Evolutionary conservation across 64 coral and sea anemone genomes (phyloP).

Genomic region (Montipora cactus): DNA sequence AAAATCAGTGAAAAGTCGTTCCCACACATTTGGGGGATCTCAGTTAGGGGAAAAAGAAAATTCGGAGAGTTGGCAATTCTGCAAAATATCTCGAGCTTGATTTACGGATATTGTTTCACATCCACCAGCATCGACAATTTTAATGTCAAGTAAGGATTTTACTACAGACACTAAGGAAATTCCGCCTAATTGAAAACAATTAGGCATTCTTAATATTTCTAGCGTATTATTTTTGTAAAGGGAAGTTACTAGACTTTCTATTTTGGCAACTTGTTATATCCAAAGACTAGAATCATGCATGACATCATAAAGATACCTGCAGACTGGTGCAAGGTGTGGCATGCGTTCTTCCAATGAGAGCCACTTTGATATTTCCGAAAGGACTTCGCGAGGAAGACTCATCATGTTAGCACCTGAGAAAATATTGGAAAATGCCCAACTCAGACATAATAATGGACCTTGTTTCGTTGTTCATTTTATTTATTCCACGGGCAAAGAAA

Average conservation of each 20-base stretch:
- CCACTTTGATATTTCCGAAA: no score
- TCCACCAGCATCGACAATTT: conserved; percentile 59
- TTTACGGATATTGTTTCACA: conserved; percentile 51
- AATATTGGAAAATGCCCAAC: no score
- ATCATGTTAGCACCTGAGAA: no score
- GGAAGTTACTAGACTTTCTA: conserved; percentile 64
- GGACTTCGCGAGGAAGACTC: no score
- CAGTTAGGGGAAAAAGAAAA: conserved; percentile 35
- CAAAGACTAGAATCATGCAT: no score
- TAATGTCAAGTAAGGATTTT: conserved; percentile 67
- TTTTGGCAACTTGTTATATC: conserved; percentile 68
- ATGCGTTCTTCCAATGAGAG: no score
- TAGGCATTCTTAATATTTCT: conserved; percentile 64
- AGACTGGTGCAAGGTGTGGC: no score
- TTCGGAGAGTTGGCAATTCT: conserved; percentile 57
- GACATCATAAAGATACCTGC: no score
- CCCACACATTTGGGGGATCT: conserved; percentile 52
- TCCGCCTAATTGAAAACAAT: conserved; percentile 45
- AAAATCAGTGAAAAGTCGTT: conserved; percentile 59
- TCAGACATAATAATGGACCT: no score
- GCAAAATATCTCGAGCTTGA: conserved; percentile 49
- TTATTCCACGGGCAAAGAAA: no score
- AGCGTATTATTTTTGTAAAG: conserved; percentile 48
- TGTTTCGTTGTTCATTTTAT: no score
- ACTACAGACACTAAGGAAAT: not conserved